Evolutionary conservation across 1,140 invertebrate genomes (phyloP), one percentile per base, ranked within the genome.

Genomic region (Proctacanthus coquilletti): DNA sequence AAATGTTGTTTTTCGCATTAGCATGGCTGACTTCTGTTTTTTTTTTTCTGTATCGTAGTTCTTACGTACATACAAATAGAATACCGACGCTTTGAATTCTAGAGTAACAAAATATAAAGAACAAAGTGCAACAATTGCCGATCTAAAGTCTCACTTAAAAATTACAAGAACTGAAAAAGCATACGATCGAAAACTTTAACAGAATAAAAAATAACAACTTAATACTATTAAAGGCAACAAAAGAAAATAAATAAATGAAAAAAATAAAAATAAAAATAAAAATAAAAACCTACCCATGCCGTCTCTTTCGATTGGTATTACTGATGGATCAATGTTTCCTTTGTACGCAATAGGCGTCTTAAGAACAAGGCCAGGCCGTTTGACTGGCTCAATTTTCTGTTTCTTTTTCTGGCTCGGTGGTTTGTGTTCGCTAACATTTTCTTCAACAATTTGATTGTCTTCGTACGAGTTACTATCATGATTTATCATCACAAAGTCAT

Each of bases 261-360:
- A 33, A 9, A 31, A 31, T 31, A 6, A 31, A 6, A 43, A 25
- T 18, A 23, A 34, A 39, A 39, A 34, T 27, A 9, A 19, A 45
- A 35, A 43, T 32, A 38, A 44, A 46, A 48, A 58, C 64, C 64
- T 65, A 84, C 80, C 81, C 69, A 84, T 84, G 48, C 82, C 82
- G 65, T 86, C 81, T 61, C 77, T 77, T 47, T 77, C 70, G 52
- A 83, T 83, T 25, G 79, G 79, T 58, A 83, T 81, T 39, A 80
- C 76, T 50, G 75, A 80, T 21, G 75, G 65, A 64, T 83, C 79
- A 32, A 78, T 79, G 52, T 80, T 76, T 42, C 78, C 74, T 47
- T 81, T 77, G 61, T 82, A 84, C 21, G 80, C 79, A 47, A 83
- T 82, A 30, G 79, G 79, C 38, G 79, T 80, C 59, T 83, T 80